A percentile compares a stretch with the other conserved stretches of the same genome.
phyloP scores from a whole-genome alignment of 2,888 invertebrate species.

The Oligia fasciuncula region DNA sequence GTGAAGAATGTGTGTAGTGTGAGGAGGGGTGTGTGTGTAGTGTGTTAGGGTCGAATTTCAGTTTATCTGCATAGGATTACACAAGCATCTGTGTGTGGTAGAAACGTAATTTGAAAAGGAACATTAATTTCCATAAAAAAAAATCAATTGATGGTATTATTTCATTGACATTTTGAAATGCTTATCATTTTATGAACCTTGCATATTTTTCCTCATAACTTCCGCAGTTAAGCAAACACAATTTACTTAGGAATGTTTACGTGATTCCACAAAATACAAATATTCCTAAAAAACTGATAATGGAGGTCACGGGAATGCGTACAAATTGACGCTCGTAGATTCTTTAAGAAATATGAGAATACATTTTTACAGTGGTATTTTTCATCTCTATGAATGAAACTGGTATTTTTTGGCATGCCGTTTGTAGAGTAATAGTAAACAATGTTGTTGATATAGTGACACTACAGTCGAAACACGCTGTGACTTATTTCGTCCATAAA shows the following conservation, averaged over 20 bases:
- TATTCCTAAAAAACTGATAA: not conserved
- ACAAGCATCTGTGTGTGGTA: no score
- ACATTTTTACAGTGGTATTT: not conserved
- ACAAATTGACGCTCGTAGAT: not conserved
- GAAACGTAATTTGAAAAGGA: not conserved
- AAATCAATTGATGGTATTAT: not conserved
- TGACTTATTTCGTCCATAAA: not conserved
- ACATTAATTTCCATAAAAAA: not conserved
- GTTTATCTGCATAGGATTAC: no score
- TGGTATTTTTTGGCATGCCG: not conserved
- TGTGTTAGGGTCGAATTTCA: no score
- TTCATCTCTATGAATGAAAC: slow-evolving; percentile 1
- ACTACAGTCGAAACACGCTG: not conserved
- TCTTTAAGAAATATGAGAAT: not conserved
- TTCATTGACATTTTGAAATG: not conserved
- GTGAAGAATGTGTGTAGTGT: no score
- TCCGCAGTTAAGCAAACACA: not conserved
- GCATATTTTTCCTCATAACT: slow-evolving; percentile 13
- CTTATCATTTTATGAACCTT: not conserved
- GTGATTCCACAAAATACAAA: not conserved
- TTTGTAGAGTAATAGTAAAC: not conserved
- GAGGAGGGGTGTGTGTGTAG: no score
- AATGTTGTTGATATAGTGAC: not conserved
- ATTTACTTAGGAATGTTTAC: not conserved
- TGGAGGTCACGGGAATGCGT: slow-evolving; percentile 2